These are phyloP conservation scores for Sympetrum striolatum DNA, from an alignment of 2,888 invertebrate species.

Conservation along the genomic window DNA sequence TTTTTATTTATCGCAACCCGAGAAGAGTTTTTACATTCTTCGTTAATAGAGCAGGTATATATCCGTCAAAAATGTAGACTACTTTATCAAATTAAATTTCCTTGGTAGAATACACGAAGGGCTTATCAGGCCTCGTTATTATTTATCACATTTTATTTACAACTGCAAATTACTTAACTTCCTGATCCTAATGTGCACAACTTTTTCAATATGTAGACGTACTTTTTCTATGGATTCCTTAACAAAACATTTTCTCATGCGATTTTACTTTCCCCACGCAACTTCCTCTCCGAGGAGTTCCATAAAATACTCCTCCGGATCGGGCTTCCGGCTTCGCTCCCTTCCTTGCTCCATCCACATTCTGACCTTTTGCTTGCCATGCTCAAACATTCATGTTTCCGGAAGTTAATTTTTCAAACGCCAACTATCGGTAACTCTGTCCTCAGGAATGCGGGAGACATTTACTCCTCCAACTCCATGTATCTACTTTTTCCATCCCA, in stretches of 20 bases:
- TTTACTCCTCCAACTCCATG: background rate
- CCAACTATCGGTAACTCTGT: background rate
- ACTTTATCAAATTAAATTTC: too few relatives aligned
- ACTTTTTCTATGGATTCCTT: background rate
- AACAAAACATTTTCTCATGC: background rate
- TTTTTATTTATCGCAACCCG: too few relatives aligned
- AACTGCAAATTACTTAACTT: too few relatives aligned
- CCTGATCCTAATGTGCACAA: too few relatives aligned
- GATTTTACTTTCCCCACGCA: background rate
- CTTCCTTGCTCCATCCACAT: background rate
- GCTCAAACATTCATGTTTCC: slow-evolving; percentile 18
- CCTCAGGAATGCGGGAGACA: background rate
- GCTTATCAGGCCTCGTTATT: too few relatives aligned
- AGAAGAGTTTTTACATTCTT: too few relatives aligned
- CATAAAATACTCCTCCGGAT: background rate
- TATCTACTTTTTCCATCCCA: background rate
- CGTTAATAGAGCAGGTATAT: too few relatives aligned
- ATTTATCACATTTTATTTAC: too few relatives aligned
- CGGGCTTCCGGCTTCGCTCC: background rate
- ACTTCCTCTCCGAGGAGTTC: background rate
- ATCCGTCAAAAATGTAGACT: too few relatives aligned
- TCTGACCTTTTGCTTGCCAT: background rate
- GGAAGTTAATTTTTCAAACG: slow-evolving; percentile 34
- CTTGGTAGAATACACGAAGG: too few relatives aligned
- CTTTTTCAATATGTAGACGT: background rate